phyloP scores from a whole-genome alignment of 2,797 vertebrate species.

The Galago senegalensis region DNA sequence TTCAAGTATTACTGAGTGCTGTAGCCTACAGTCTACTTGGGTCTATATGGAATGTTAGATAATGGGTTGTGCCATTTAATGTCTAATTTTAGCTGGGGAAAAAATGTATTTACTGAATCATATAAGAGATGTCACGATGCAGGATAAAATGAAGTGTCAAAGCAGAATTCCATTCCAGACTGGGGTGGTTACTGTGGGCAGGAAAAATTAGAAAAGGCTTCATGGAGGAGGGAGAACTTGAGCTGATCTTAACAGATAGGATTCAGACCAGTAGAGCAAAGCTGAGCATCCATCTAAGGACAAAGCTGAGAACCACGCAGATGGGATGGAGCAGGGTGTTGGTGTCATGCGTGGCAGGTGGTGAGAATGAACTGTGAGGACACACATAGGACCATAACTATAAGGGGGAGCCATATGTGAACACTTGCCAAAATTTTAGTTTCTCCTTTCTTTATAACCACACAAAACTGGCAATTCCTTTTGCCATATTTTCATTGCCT shows the following conservation, averaged over 20 bases:
- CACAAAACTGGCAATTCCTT: background rate
- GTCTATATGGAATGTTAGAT: background rate
- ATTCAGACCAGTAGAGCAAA: background rate
- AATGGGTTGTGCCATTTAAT: background rate
- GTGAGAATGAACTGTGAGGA: background rate
- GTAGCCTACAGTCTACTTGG: background rate
- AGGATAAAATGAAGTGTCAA: background rate
- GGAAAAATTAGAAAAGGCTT: background rate
- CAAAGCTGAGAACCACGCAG: background rate
- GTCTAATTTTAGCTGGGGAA: background rate
- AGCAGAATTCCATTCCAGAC: background rate
- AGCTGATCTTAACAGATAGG: background rate
- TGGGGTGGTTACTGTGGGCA: background rate
- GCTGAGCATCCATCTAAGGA: background rate
- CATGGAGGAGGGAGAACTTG: background rate
- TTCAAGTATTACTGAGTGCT: background rate
- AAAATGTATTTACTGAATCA: background rate
- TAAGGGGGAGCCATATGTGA: background rate
- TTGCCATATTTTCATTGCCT: background rate
- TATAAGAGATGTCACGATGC: background rate
- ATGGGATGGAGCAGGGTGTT: background rate
- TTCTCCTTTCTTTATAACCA: background rate
- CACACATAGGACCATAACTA: background rate
- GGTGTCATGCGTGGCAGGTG: background rate
- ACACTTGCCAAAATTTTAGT: background rate